Evolutionary conservation across 2,797 vertebrate genomes (phyloP).

Genomic region (Setipinna tenuifilis): DNA sequence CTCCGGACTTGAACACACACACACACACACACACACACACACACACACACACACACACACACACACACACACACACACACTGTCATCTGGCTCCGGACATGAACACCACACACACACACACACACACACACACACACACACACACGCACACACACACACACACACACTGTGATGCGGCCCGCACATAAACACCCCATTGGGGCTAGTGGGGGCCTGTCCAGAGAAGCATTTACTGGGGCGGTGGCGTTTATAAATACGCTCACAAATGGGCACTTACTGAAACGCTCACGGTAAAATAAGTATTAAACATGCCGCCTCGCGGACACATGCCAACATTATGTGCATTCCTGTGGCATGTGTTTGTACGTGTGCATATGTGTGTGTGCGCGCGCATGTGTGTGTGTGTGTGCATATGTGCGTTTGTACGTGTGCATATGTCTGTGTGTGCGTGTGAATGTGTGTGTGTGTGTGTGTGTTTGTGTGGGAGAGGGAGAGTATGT

Average conservation of each 20-base stretch:
- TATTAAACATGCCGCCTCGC: neutral
- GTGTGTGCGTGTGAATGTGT: neutral
- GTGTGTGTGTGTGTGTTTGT: neutral
- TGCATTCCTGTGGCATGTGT: neutral
- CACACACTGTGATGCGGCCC: too few relatives aligned
- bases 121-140: too few relatives aligned
- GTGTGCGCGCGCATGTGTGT: neutral
- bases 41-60: too few relatives aligned
- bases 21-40: too few relatives aligned
- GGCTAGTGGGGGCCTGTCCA: neutral
- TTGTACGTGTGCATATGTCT: neutral
- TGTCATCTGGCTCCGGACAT: too few relatives aligned
- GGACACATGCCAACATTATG: conserved; percentile 1
- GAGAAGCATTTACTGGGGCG: neutral
- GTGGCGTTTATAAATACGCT: neutral
- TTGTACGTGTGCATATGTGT: neutral
- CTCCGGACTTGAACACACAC: too few relatives aligned
- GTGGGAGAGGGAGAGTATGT: too few relatives aligned
- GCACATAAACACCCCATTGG: too few relatives aligned
- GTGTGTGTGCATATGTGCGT: neutral
- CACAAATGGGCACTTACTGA: conserved; percentile 4
- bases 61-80: too few relatives aligned
- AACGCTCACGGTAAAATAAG: neutral
- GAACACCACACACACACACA: neutral
- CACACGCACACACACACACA: too few relatives aligned